These are phyloP conservation scores for Meriones psammophilus DNA, from an alignment of 2,797 vertebrate species.

Conservation along the genomic window DNA sequence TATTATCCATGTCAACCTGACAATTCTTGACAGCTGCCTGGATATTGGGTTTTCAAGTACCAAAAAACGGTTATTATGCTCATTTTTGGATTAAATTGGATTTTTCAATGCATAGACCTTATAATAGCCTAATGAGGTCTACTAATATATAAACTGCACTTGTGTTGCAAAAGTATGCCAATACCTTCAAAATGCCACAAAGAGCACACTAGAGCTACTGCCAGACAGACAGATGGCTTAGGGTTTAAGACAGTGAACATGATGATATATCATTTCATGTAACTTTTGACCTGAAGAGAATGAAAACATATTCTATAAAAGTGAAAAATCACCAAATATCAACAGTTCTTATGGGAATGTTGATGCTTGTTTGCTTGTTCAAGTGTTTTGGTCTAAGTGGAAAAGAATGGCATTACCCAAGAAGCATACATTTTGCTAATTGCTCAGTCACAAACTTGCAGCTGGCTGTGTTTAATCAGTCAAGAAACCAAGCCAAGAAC, in stretches of 20 bases:
- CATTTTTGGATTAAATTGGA: neutral
- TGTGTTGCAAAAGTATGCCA: neutral
- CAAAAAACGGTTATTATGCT: conserved; percentile 38
- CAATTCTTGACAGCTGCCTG: conserved; percentile 19
- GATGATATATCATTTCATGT: conserved; percentile 18
- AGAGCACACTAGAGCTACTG: conserved; percentile 12
- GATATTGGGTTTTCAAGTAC: conserved; percentile 30
- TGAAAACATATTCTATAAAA: neutral
- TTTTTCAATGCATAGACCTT: conserved; percentile 23
- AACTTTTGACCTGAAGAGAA: conserved; percentile 51
- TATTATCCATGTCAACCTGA: conserved; percentile 19
- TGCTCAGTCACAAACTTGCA: conserved; percentile 73
- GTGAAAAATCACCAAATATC: conserved; percentile 40
- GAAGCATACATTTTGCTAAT: conserved; percentile 72
- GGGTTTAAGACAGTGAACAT: conserved; percentile 23
- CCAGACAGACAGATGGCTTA: conserved; percentile 30
- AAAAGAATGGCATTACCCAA: conserved; percentile 54
- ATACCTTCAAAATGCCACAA: conserved; percentile 22
- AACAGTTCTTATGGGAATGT: conserved; percentile 27
- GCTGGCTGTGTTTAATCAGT: conserved; percentile 75
- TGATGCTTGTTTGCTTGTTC: neutral
- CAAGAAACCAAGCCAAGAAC: conserved; percentile 74
- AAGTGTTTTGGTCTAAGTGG: conserved; percentile 12
- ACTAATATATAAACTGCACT: neutral
- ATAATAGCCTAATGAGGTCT: neutral